Base-by-base conservation (phyloP, 2,797 vertebrate genomes). In the Tamandua tetradactyla region DNA sequence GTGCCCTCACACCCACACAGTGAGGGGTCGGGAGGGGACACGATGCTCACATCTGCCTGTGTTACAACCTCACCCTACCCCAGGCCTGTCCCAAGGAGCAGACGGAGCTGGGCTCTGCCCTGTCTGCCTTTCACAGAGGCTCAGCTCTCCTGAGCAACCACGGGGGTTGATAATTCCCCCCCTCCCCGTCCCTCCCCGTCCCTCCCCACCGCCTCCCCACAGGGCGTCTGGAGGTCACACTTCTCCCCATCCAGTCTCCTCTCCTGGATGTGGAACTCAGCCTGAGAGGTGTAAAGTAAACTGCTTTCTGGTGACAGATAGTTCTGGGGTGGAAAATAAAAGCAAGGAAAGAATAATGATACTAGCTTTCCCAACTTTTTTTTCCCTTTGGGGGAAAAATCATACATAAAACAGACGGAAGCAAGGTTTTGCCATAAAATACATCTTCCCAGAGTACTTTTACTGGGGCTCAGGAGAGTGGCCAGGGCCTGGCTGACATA, bases 381-480 rank as follows among this genome's bases (percentile, higher is more conserved):
- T 95, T 88, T 95, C 88, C 20, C 79, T 85, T 93, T 96, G 91
- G 75, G 82, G 94, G 78, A 98, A 95, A 97, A 93, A 82, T 97
- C 91, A 89, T 93, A 95, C 83, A 79, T 96, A 96, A 97, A 97
- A 47, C 95, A 97, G 93, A 97, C 96, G 87, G 88, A 97, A 97
- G 89, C 20, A 25, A 23, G 55, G n/a, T 9, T 44, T 0, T 20
- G 37, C 79, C 20, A 2, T 93, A 75, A 95, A 95, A 88, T 52
- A n/a, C 57, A 62, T 55, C 92, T 81, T 96, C 93, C 44, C 68
- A 86, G 78, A 94, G 47, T n/a, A 59, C 84, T 91, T 27, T 69
- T 89, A 37, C 91, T 96, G 92, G 76, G 20, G 74, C 80, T 94
- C 92, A 69, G 62, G 72, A 27, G 30, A 94, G 62, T 75, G 91